Evolutionary conservation across 2,113 vertebrate species (phyloP), one percentile per base, ranked within the genome.

Genomic region (Rhea pennata): DNA sequence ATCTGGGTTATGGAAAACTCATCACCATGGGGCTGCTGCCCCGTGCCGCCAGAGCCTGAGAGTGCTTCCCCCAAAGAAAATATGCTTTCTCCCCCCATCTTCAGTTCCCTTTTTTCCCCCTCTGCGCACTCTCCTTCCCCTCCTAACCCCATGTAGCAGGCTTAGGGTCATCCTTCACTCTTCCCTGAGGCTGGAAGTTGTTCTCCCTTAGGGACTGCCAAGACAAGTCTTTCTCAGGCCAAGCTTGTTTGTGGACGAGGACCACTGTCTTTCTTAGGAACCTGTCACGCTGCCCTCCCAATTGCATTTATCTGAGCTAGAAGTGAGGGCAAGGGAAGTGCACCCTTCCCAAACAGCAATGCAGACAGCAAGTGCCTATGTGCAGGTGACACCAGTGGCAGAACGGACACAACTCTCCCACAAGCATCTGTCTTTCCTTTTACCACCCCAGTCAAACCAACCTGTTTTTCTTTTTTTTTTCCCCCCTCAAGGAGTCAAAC

Each of bases 51-150:
- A 58, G 56, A 58, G 27, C 27, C 54, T 9, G 9, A 29, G 16
- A 17, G 56, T 58, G 56, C 24, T 53, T 72, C 36, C n/a, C 51
- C 24, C 26, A 39, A 33, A 36, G 11, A 36, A 39, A 39, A 51
- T 26, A 54, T 39, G 26, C 5, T n/a, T n/a, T 36, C 23, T 10
- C 23, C 0, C 26, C 3, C 5, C 0, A 3, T 2, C 92, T 81
- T 59, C 29, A 5, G 31, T 65, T 44, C 27, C 10, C 6, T 42
- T 2, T 27, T 71, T 67, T 61, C 27, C 23, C 27, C 53, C 1
- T 1, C 14, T 46, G 6, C 1, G 0, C 3, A 1, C 2, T 76
- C 5, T 39, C 42, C 0, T 0, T 66, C 48, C 29, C 1, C 21
- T 50, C 21, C 17, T 15, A 11, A 0, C 23, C 5, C 2, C 33